These are phyloP conservation scores for Dicrostonyx torquatus DNA, from an alignment of 2,797 vertebrate genomes.

Conservation along the genomic window DNA sequence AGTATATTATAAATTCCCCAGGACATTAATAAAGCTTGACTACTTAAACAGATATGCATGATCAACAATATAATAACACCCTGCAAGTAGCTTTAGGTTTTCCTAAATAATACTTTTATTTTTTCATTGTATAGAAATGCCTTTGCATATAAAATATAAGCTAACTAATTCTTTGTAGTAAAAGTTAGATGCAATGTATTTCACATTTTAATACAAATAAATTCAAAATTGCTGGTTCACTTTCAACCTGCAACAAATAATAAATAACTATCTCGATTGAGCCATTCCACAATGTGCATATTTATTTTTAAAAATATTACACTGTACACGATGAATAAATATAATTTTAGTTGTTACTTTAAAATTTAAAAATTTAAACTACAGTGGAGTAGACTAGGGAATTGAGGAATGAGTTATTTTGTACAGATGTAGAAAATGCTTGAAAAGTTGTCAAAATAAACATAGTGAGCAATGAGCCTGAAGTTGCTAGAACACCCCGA, in stretches of 20 bases:
- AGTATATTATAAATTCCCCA: background rate
- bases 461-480: background rate
- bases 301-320: background rate
- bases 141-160: conserved; percentile 13
- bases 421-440: background rate
- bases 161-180: background rate
- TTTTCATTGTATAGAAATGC: background rate
- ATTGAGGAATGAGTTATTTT: background rate
- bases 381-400: background rate
- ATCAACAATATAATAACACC: conserved; percentile 13
- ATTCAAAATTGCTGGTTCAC: background rate
- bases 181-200: background rate
- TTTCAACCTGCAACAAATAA: background rate
- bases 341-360: background rate
- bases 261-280: background rate
- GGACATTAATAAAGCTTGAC: background rate
- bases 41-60: background rate
- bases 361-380: background rate
- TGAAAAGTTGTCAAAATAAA: background rate
- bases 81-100: background rate
- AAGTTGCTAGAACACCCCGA: background rate
- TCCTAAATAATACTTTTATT: background rate
- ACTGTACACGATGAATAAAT: background rate
- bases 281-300: background rate
- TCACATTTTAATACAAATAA: background rate